Evolutionary conservation across 1,140 invertebrate species (phyloP), one percentile per base, ranked within the genome.

Genomic region (Araneus ventricosus): DNA sequence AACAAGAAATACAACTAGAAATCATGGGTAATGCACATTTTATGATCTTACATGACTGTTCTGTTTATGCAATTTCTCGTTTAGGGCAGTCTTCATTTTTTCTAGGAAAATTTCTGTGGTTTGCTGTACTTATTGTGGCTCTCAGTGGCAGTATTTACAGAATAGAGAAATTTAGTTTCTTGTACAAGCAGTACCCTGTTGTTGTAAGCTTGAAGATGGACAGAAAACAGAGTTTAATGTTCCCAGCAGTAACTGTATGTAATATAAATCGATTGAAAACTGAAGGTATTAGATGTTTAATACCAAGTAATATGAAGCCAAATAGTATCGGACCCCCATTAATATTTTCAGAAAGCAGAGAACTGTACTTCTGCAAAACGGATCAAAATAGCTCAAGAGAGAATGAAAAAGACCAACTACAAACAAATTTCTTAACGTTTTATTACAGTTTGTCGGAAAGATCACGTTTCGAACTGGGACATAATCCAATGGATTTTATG

Each of bases 191-290:
- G 10, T 63, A 63, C 39, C 34, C 57, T 24, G 5, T 87, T 30
- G 34, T 67, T 0, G 6, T 67, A 10, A 37, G 24, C 24, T 4
- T 87, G 17, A n/a, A n/a, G 27, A 8, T 63, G 30, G 22, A 87
- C 20, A 4, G 67, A 34, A 63, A 20, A 30, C 22, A 41, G 24
- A 34, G 3, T 37, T n/a, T 61, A 0, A 37, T 63, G 24, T 87
- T 87, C 39, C 85, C 85, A 7, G 85, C 85, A 2, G 34, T 87
- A 6, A 87, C 27, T 6, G 34, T 87, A 8, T 87, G 85, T 34
- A 87, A 87, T 24, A 20, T 87, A 17, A 87, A 87, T n/a, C 17
- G 85, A 37, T 24, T 87, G 34, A 87, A 24, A 87, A 0, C 37
- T 20, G 7, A 0, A 1, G 5, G 14, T 87, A 1, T 1, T 0